Percentiles rank a stretch among this genome's conserved stretches.
Conservation (phyloP, 1,140 invertebrate species). For the Heliconius congener region DNA sequence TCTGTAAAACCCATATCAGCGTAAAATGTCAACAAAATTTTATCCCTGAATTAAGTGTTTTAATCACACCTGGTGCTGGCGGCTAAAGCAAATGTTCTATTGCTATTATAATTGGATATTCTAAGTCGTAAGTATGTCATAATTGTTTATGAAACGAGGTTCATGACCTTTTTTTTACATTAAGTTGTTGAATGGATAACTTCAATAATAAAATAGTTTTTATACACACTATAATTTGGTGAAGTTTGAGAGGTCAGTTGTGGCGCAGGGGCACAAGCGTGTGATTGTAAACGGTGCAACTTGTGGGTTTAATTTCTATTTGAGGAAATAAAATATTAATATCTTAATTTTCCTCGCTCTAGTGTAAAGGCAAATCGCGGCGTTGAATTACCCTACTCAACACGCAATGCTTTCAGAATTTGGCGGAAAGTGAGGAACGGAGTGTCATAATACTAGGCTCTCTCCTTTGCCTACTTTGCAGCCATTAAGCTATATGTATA, state of each 20-base stretch:
- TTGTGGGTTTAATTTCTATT: neutral
- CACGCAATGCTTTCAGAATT: neutral
- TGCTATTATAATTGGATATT: neutral
- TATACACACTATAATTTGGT: too few species aligned
- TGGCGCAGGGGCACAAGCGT: too few species aligned
- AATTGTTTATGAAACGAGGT: neutral
- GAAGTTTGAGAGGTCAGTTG: too few species aligned
- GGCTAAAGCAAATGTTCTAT: neutral
- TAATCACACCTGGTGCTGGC: conserved; percentile 33
- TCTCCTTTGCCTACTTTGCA: neutral
- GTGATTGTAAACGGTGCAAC: too few species aligned
- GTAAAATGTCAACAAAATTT: conserved; percentile 44
- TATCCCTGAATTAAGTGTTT: conserved; percentile 55
- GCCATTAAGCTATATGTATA: neutral
- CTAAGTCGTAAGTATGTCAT: neutral
- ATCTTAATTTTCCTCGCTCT: too few species aligned
- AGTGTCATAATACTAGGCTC: neutral
- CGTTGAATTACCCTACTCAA: neutral
- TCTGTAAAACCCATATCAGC: conserved; percentile 50
- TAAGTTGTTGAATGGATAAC: too few species aligned
- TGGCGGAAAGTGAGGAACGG: neutral
- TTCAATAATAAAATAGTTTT: too few species aligned
- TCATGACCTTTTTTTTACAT: neutral
- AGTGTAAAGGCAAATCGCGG: too few species aligned
- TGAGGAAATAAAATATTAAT: too few species aligned